Evolutionary conservation across 2,797 vertebrate species (phyloP), one percentile per base, ranked within the genome.

Genomic region (Sebastes itinus): DNA sequence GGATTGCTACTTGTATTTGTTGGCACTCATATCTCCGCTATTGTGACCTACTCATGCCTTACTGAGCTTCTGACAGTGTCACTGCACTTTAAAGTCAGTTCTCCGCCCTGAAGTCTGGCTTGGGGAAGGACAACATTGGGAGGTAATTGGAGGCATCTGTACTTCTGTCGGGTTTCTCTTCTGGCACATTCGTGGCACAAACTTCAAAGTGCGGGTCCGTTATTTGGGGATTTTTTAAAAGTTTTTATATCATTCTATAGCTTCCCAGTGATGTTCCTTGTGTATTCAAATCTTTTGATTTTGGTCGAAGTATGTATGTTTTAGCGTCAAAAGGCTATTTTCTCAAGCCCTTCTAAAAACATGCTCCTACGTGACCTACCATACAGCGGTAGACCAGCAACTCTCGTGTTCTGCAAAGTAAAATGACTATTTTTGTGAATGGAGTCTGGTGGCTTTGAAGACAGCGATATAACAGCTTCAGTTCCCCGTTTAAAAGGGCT

Each of bases 51-150:
- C 32, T 58, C 56, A 30, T 59, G 76, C 30, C 52, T 65, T 67
- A 62, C 62, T 59, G 27, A 25, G 27, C 20, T 66, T 62, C 28
- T 78, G 59, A 78, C 55, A 68, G 61, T 76, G 78, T 82, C 72
- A 52, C 56, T 56, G 42, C 27, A 8, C 60, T 69, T 77, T 52
- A 59, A 73, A 69, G 72, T 72, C 66, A 63, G 18, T 2, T 78
- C 68, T 78, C 75, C 1, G 1, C 49, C 23, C 46, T 33, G 35
- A 68, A 68, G 60, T 74, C 49, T 81, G 22, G 65, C 56, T 72
- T 11, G 6, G 58, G n/a, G 59, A 80, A 69, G 20, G 55, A 23
- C 28, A 46, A 25, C 6, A 58, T 38, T 67, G 18, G 69, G 62
- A 42, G 56, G 49, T 16, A 35, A 46, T 54, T 54, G 6, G 23